Percentiles rank a stretch among this genome's conserved stretches.
Evolutionary conservation across 1,140 invertebrate species (phyloP).

Genomic region (Hycleus cichorii): DNA sequence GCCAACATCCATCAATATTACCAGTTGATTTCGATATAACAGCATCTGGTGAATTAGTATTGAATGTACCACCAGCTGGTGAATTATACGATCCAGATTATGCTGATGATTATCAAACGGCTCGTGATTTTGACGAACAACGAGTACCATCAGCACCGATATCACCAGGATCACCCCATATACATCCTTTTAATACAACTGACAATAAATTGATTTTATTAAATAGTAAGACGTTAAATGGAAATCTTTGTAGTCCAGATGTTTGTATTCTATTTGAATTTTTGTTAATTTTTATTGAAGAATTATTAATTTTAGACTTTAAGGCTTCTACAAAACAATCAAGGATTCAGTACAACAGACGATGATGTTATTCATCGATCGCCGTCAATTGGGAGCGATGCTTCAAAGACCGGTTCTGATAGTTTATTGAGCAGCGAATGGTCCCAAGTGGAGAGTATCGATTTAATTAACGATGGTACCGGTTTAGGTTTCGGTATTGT

Average conservation of each 20-base stretch:
- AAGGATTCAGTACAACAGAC: constrained; percentile 54
- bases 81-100: constrained; percentile 45
- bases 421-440: constrained; percentile 82
- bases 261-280: constrained; percentile 32
- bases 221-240: constrained; percentile 76
- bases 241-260: constrained; percentile 77
- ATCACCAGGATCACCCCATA: constrained; percentile 46
- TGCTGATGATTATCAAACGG: constrained; percentile 31
- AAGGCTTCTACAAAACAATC: constrained; percentile 70
- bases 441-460: constrained; percentile 93
- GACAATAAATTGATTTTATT: constrained; percentile 86
- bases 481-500: constrained; percentile 97
- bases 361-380: constrained; percentile 48
- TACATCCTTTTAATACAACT: constrained; percentile 52
- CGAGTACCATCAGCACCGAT: constrained; percentile 51
- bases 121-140: constrained; percentile 49
- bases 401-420: constrained; percentile 64
- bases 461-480: constrained; percentile 90
- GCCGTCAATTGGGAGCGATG: constrained; percentile 62
- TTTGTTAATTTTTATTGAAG: constrained; percentile 36
- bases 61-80: constrained; percentile 48
- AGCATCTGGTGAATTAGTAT: constrained; percentile 57
- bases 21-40: constrained; percentile 88
- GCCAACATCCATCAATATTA: constrained; percentile 83
- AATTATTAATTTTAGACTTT: constrained; percentile 48